Percentiles rank a stretch among this genome's conserved stretches.
Conservation (phyloP, 2,113 vertebrate species). For the Progne subis region DNA sequence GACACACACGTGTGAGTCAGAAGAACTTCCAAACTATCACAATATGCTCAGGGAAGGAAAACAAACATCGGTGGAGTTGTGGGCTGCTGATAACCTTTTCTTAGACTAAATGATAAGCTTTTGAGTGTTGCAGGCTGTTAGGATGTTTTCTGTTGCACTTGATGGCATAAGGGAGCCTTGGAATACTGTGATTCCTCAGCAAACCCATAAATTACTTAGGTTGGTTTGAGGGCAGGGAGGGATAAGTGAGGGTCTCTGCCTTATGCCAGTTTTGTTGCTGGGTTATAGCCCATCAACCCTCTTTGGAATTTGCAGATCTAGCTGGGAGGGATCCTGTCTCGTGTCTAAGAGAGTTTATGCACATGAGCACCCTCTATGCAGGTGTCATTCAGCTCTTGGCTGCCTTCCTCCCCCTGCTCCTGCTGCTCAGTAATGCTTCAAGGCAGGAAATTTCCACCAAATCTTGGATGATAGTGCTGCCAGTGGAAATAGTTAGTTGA, state of each 20-base stretch:
- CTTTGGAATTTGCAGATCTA: not conserved
- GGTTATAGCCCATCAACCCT: not conserved
- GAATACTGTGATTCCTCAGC: not conserved
- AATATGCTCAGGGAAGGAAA: slow-evolving; percentile 37
- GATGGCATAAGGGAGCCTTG: not conserved
- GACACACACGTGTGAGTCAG: slow-evolving; percentile 53
- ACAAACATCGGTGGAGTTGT: slow-evolving; percentile 30
- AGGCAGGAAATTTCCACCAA: not conserved
- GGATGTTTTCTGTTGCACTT: not conserved
- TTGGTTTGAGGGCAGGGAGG: not conserved
- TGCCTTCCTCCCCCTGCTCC: not conserved
- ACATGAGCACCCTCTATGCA: not conserved
- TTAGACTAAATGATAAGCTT: not conserved
- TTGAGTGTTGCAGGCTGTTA: not conserved
- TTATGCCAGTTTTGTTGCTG: not conserved
- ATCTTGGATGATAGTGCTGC: slow-evolving; percentile 18
- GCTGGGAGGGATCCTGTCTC: not conserved
- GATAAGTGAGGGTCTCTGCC: not conserved
- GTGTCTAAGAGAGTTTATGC: not conserved
- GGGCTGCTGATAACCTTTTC: slow-evolving; percentile 52
- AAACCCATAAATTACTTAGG: not conserved
- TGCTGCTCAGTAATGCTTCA: not conserved
- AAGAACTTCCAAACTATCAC: slow-evolving; percentile 13
- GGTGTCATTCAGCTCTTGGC: not conserved
- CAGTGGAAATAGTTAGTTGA: slow-evolving; percentile 70